Evolutionary conservation across 37 sponge, comb jelly and placozoan genomes (phyloP), one percentile per base, ranked within the genome.

Genomic region (Halisarca cf. caerulea): DNA sequence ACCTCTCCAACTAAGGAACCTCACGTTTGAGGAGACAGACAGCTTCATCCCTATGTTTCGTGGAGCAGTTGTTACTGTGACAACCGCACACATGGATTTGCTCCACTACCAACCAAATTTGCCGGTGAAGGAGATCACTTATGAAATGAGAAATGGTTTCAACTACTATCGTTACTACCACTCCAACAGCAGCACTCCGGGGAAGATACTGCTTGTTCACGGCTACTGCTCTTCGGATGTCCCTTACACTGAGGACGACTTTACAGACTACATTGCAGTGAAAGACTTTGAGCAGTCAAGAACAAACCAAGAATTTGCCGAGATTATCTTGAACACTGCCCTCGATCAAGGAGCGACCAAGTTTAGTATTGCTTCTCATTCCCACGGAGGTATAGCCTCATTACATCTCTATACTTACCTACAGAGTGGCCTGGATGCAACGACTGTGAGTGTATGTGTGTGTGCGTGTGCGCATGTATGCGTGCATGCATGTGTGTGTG

Each of bases 371-470:
- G 89, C 55, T 7, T 78, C 81, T 28, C 89, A 89, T 42, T 89
- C 89, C 1, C 89, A 89, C 3, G 89, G 89, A 8, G 89, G 89
- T 1, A 66, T 84, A 20, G 89, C 85, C 0, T 35, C 84, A 17
- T 58, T 89, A 2, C 80, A 89, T 71, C 47, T 89, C 27, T 89
- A 79, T 61, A 59, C 85, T 34, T 89, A 89, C 58, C 78, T 66
- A 23, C 44, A 78, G 4, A 79, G 59, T 34, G 88, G 88, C 17
- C 44, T 83, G 25, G 88, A 88, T 69, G 66, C 73, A 71, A 80
- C 45, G 42, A 41, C 79, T 2, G 78, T 82, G 32, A 70, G 83
- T 62, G 25, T 30, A 15, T 30, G 51, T 47, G 51, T 47, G 51
- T 47, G 51, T 47, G 51, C 11, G 51, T 47, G 51, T 47, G 51